phyloP scores from a whole-genome alignment of 2,888 invertebrate genomes.

The Hetaerina titia region DNA sequence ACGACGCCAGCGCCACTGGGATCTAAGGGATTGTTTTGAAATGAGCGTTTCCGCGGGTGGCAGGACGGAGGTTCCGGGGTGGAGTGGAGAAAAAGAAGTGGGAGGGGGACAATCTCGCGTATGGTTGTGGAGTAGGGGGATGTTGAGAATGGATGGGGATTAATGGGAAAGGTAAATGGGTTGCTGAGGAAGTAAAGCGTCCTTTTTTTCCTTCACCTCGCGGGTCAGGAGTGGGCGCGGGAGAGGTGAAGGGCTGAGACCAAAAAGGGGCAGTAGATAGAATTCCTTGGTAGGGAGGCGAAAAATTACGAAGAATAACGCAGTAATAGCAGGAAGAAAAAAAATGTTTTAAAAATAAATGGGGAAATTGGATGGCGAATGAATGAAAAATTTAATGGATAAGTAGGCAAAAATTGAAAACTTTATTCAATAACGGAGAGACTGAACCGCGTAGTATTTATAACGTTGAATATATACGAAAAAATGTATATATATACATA shows the following conservation, averaged over 20 bases:
- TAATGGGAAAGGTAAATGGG: conserved; percentile 15
- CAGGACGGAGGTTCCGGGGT: not conserved
- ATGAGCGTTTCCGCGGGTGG: not conserved
- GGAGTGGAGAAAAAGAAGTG: not conserved
- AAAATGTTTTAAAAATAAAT: not conserved
- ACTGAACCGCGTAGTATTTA: not conserved
- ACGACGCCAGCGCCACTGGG: not conserved
- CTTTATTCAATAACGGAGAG: conserved; percentile 15
- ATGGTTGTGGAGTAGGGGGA: not conserved
- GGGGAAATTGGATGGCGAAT: not conserved
- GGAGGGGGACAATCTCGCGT: not conserved
- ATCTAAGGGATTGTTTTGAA: conserved; percentile 45
- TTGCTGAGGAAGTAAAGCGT: not conserved
- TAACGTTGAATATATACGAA: too few species aligned
- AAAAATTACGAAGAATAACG: conserved; percentile 10
- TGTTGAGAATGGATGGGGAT: not conserved
- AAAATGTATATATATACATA: too few species aligned
- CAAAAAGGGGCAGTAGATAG: not conserved
- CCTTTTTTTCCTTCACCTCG: not conserved
- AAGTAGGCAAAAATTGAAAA: conserved; percentile 12
- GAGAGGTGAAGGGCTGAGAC: not conserved
- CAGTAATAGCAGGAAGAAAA: not conserved
- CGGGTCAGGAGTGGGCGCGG: not conserved
- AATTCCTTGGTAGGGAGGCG: not conserved
- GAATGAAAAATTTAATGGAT: not conserved